phyloP scores from a whole-genome alignment of 1,140 invertebrate genomes.

The Drosophila ercepeae region DNA sequence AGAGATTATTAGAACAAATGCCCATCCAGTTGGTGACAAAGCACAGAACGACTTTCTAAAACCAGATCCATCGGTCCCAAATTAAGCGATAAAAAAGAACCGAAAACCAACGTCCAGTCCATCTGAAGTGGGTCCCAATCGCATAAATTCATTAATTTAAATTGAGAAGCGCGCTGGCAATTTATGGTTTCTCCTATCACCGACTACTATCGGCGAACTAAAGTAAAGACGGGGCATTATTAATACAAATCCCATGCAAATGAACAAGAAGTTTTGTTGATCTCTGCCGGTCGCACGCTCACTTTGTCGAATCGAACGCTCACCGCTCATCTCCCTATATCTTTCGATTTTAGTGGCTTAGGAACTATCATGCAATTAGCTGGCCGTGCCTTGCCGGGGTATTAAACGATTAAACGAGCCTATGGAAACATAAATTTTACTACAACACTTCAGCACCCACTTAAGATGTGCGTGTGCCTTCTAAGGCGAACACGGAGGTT shows the following conservation, averaged over 20 bases:
- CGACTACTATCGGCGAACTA: conserved; percentile 19
- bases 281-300: not conserved
- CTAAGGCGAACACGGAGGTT: not conserved
- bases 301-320: conserved; percentile 11
- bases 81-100: conserved; percentile 60
- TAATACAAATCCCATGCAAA: conserved; percentile 75
- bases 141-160: conserved; percentile 64
- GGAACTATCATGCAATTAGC: conserved; percentile 77
- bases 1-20: conserved; percentile 46
- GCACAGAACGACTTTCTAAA: conserved; percentile 75
- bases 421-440: conserved; percentile 68
- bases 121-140: conserved; percentile 41
- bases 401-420: conserved; percentile 74
- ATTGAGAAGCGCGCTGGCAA: conserved; percentile 47
- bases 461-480: conserved; percentile 41
- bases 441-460: conserved; percentile 64
- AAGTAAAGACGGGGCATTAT: conserved; percentile 28
- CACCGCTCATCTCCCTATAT: conserved; percentile 4
- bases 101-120: conserved; percentile 44
- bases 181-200: conserved; percentile 44
- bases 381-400: conserved; percentile 37
- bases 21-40: conserved; percentile 49
- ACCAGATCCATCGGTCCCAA: conserved; percentile 29
- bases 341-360: conserved; percentile 27
- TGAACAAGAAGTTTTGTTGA: conserved; percentile 36